phyloP scores from a whole-genome alignment of 2,888 invertebrate genomes.

The Conchocele bisecta region DNA sequence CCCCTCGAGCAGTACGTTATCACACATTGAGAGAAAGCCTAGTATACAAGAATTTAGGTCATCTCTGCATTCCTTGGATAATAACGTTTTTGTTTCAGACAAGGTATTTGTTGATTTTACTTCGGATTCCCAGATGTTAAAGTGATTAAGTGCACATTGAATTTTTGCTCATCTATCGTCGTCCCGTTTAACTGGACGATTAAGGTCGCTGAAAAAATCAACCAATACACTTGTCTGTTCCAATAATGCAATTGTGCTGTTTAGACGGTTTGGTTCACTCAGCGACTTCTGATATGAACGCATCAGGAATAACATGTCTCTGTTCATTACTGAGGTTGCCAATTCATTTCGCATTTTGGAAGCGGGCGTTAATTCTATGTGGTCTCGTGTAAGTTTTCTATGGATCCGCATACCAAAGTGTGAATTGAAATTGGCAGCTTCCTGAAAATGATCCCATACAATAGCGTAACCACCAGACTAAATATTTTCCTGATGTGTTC shows the following conservation, averaged over 20 bases:
- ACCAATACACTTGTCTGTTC: slow-evolving; percentile 29
- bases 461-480: slow-evolving; percentile 23
- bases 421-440: slow-evolving; percentile 24
- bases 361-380: slow-evolving; percentile 31
- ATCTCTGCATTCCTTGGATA: slow-evolving; percentile 15
- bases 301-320: slow-evolving; percentile 50
- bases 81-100: background rate
- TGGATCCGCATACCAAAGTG: slow-evolving; percentile 41
- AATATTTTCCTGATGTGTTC: slow-evolving; percentile 28
- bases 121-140: slow-evolving; percentile 1
- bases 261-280: slow-evolving; percentile 23
- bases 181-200: slow-evolving; percentile 12
- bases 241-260: slow-evolving; percentile 24
- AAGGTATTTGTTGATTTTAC: no score
- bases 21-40: background rate
- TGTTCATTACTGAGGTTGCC: slow-evolving; percentile 39
- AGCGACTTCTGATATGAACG: slow-evolving; percentile 34
- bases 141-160: background rate
- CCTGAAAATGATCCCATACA: slow-evolving; percentile 45
- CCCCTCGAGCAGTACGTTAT: background rate
- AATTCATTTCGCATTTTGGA: slow-evolving; percentile 46
- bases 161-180: background rate
- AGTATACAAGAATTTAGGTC: background rate
- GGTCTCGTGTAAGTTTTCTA: slow-evolving; percentile 39
- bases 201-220: slow-evolving; percentile 36